phyloP scores from a whole-genome alignment of 2,113 vertebrate genomes.

The Eolophus roseicapilla region DNA sequence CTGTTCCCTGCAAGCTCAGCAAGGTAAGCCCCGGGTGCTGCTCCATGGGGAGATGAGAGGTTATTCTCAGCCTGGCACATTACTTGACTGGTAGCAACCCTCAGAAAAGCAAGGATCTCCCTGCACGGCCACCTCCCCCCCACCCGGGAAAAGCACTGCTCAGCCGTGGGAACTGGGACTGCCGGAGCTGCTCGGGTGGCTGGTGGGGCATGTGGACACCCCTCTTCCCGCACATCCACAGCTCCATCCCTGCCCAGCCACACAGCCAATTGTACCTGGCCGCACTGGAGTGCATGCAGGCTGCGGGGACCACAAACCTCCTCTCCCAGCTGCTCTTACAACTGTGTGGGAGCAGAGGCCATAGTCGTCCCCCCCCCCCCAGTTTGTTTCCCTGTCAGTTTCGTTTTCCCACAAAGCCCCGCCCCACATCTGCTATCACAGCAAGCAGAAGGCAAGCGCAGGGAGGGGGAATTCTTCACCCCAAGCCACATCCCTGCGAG shows the following conservation, averaged over 20 bases:
- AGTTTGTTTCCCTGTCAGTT: not conserved
- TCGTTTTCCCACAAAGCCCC: not conserved
- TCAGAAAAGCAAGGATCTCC: not conserved
- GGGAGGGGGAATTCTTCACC: not conserved
- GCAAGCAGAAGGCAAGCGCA: fast-evolving
- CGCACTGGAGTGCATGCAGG: fast-evolving
- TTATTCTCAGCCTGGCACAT: not conserved
- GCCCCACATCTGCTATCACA: not conserved
- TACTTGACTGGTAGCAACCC: too few relatives aligned
- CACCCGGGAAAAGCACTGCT: not conserved
- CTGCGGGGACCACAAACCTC: too few relatives aligned
- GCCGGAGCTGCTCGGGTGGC: fast-evolving
- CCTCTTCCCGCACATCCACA: not conserved
- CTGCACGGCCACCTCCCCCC: not conserved
- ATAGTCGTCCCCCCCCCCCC: fast-evolving
- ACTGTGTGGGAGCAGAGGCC: not conserved
- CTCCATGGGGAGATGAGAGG: not conserved
- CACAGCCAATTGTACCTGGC: fast-evolving
- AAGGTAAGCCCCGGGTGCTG: not conserved
- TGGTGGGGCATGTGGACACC: not conserved
- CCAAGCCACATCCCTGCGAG: fast-evolving
- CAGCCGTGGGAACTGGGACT: fast-evolving
- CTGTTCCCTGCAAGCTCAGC: not conserved
- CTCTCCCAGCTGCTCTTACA: not conserved
- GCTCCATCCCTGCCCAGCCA: not conserved